Percentiles rank a stretch among this genome's conserved stretches.
phyloP scores from a whole-genome alignment of 1,140 invertebrate genomes.

The Sycobia sp. region DNA sequence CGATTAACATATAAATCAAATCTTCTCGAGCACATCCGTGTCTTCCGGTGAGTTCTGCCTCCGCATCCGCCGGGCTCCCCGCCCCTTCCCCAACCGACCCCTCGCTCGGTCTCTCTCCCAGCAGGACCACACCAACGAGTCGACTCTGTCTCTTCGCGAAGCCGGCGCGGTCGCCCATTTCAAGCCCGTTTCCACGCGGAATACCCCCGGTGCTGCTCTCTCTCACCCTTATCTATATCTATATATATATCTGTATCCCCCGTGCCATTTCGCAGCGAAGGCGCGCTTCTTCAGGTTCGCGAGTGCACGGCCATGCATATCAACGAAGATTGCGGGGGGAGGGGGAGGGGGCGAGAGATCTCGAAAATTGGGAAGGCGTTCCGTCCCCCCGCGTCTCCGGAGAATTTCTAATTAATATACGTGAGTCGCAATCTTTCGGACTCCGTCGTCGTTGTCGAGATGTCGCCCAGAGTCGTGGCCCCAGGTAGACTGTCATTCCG shows the following conservation, averaged over 20 bases:
- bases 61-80: background rate
- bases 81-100: background rate
- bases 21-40: conserved; percentile 25
- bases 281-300: conserved; percentile 18
- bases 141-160: no score
- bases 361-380: no score
- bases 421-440: background rate
- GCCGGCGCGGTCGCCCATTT: no score
- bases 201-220: conserved; percentile 4
- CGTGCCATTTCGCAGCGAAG: conserved; percentile 7
- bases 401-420: conserved; percentile 20
- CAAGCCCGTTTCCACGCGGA: conserved; percentile 16
- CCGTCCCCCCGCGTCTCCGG: no score
- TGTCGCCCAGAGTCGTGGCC: background rate
- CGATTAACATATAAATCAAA: conserved; percentile 47
- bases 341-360: no score
- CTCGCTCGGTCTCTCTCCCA: background rate
- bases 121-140: no score
- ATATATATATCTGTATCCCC: conserved; percentile 19
- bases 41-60: conserved; percentile 4
- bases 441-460: background rate
- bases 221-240: no score
- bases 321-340: conserved; percentile 10
- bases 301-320: conserved; percentile 1
- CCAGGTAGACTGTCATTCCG: background rate